Evolutionary conservation across 2,113 vertebrate species (phyloP).

Genomic region (Apodemus sylvaticus): DNA sequence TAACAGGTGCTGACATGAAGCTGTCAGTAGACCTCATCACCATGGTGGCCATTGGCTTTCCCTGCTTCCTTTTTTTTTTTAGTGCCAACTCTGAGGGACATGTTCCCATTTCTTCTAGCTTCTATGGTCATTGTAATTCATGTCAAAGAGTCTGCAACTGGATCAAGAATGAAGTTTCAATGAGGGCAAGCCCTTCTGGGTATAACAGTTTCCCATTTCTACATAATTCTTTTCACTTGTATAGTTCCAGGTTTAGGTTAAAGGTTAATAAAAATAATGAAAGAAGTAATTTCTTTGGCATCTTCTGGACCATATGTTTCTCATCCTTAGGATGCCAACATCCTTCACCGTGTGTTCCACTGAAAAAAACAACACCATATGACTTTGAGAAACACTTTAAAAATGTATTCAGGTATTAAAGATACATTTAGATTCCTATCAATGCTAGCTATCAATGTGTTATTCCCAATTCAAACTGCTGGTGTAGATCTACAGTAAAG

Average conservation of each 20-base stretch:
- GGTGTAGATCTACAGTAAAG: not conserved
- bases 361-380: not conserved
- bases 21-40: not conserved
- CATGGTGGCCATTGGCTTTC: not conserved
- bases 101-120: not conserved
- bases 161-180: not conserved
- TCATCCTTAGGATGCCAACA: not conserved
- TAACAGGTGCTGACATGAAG: not conserved
- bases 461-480: not conserved
- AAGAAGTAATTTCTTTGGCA: not conserved
- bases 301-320: not conserved
- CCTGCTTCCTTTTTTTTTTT: no score
- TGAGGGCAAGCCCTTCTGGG: not conserved
- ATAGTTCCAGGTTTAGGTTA: not conserved
- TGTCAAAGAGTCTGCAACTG: not conserved
- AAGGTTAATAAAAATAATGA: not conserved
- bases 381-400: not conserved
- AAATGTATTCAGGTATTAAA: not conserved
- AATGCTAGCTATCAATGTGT: not conserved
- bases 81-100: not conserved
- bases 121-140: no score
- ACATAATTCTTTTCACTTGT: not conserved
- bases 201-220: not conserved
- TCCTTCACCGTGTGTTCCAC: not conserved
- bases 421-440: not conserved